phyloP scores from a whole-genome alignment of 2,888 invertebrate species.

The Lissonota sp. region DNA sequence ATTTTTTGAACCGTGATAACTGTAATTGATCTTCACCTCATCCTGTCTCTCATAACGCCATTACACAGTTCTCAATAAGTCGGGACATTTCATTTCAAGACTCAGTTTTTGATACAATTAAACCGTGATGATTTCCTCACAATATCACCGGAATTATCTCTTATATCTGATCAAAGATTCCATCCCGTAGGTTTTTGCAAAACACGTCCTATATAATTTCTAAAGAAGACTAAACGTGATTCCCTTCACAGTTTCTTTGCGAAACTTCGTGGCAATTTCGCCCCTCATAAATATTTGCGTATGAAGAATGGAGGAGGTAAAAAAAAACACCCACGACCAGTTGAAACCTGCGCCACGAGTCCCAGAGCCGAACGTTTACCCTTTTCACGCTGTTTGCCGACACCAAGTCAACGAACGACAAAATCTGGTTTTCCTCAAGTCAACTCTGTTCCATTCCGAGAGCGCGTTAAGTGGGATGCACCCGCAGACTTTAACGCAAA shows the following conservation, averaged over 20 bases:
- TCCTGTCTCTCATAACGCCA: slow-evolving; percentile 22
- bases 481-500: too few relatives aligned
- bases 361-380: slow-evolving; percentile 15
- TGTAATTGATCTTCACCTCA: slow-evolving; percentile 48
- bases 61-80: slow-evolving; percentile 52
- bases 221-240: background rate
- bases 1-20: slow-evolving; percentile 61
- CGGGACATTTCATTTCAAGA: slow-evolving; percentile 9
- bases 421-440: slow-evolving; percentile 23
- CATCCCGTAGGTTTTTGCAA: background rate
- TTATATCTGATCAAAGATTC: slow-evolving; percentile 24
- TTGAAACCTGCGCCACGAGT: slow-evolving; percentile 17
- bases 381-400: slow-evolving; percentile 1
- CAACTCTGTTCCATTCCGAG: background rate
- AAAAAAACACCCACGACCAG: slow-evolving; percentile 14
- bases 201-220: background rate
- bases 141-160: background rate
- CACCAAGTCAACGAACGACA: slow-evolving; percentile 19
- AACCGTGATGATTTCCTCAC: background rate
- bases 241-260: slow-evolving; percentile 2
- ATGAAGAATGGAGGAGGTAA: background rate
- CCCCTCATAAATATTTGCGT: background rate
- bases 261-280: slow-evolving; percentile 8
- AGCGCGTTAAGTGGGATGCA: too few relatives aligned
- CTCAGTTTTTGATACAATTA: background rate